Evolutionary conservation across 2,113 vertebrate species (phyloP).

Genomic region (Euleptes europaea): DNA sequence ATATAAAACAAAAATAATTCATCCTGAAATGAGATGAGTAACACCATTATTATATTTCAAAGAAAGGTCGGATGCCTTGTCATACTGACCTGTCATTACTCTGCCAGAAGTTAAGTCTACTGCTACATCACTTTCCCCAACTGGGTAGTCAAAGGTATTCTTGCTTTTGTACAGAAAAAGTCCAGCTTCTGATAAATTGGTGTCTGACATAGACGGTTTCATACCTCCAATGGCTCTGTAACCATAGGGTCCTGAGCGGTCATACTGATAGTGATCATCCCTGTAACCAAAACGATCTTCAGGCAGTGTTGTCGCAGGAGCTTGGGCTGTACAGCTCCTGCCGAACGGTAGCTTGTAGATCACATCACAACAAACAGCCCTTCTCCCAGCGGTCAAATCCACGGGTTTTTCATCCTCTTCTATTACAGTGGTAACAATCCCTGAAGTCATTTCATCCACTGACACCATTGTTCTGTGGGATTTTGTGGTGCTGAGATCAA

Average conservation of each 20-base stretch:
- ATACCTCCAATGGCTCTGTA: slow-evolving; percentile 86
- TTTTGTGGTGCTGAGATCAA: slow-evolving; percentile 93
- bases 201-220: slow-evolving; percentile 90
- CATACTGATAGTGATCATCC: slow-evolving; percentile 90
- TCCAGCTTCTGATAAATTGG: slow-evolving; percentile 86
- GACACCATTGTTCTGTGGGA: slow-evolving; percentile 87
- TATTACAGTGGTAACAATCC: slow-evolving; percentile 85
- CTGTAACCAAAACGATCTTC: slow-evolving; percentile 88
- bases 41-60: slow-evolving; percentile 86
- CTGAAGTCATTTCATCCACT: slow-evolving; percentile 82
- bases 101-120: slow-evolving; percentile 95
- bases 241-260: slow-evolving; percentile 78
- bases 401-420: slow-evolving; percentile 94
- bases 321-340: slow-evolving; percentile 88
- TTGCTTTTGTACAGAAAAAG: slow-evolving; percentile 88
- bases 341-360: slow-evolving; percentile 96
- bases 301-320: slow-evolving; percentile 84
- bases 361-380: slow-evolving; percentile 93
- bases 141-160: slow-evolving; percentile 86
- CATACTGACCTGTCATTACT: slow-evolving; percentile 92
- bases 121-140: slow-evolving; percentile 83
- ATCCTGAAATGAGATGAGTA: slow-evolving; percentile 80
- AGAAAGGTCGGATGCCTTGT: slow-evolving; percentile 80
- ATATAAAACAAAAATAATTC: slow-evolving; percentile 64
- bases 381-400: slow-evolving; percentile 92